A percentile compares a stretch with the other conserved stretches of the same genome.
These are phyloP conservation scores for Panthera uncia DNA, from an alignment of 2,113 vertebrate species.

Conservation along the genomic window DNA sequence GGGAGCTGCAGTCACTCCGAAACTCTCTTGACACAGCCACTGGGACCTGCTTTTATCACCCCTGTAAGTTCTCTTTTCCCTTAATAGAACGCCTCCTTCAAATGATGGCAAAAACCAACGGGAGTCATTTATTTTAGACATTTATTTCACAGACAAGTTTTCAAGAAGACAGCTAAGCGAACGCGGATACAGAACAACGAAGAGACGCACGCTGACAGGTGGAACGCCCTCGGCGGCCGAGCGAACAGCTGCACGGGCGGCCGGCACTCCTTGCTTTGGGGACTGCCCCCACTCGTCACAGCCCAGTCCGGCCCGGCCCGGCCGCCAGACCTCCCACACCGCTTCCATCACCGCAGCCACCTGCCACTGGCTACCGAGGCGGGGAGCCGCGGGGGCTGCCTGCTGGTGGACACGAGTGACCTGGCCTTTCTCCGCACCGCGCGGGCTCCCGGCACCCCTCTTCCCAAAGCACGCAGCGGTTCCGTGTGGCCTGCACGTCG, in stretches of 20 bases:
- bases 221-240: slow-evolving; percentile 30
- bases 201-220: neutral
- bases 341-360: neutral
- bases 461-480: neutral
- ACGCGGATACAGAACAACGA: slow-evolving; percentile 40
- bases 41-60: neutral
- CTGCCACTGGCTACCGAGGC: neutral
- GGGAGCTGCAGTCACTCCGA: neutral
- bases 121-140: slow-evolving; percentile 51
- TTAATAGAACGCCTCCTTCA: slow-evolving; percentile 9
- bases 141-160: slow-evolving; percentile 66
- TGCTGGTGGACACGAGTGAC: neutral
- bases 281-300: neutral
- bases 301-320: neutral
- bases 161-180: slow-evolving; percentile 60
- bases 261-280: neutral
- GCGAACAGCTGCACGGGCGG: neutral
- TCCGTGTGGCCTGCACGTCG: neutral
- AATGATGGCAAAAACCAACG: slow-evolving; percentile 20
- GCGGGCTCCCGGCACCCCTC: neutral
- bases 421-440: neutral
- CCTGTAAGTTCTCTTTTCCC: neutral
- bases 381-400: neutral
- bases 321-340: neutral
- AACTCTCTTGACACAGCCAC: neutral